Base-by-base conservation (phyloP, 2,888 invertebrate genomes). In the Teinopalpus imperialis region DNA sequence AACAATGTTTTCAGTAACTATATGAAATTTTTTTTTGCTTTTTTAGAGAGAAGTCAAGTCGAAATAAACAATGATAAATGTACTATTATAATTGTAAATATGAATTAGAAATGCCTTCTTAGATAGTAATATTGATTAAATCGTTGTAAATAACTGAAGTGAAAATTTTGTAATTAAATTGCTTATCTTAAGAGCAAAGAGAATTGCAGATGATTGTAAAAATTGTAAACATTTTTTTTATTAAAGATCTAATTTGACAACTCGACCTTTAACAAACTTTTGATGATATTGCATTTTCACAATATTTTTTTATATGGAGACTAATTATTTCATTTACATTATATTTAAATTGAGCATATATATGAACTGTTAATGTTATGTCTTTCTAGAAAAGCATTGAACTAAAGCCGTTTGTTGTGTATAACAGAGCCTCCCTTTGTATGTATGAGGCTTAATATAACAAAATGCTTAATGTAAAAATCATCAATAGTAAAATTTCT, bases 91-190 rank as follows among this genome's bases (percentile, higher is more conserved):
- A 32, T 34, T 59, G 61, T 63, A 59, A 54, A 61, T 57, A 59
- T 50, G 43, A 66, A 66, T 74, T 83, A 83, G 81, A 66, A 74
- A 71, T 66, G 85, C 85, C 85, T 85, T 85, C 81, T 74, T 83
- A 83, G 81, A 73, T 67, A 66, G 40, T 65, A 62, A 68, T 60
- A 36, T 21, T 23, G 10, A 26, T 27, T 64, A 63, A 43, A 53
- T 62, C 59, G 54, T 61, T 75, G 74, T 76, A 75, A 63, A 75
- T 75, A 63, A 44, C 49, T 53, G 50, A 51, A 47, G 65, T 27
- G 23, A 40, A 36, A 18, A n/a, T 46, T 46, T 46, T 46, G 35
- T 46, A 46, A 40, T 16, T 21, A 39, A 9, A 14, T 20, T 39
- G 32, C 45, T 39, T 37, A n/a, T n/a, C n/a, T 9, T 18, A 27